Percentiles rank a stretch among this genome's conserved stretches.
Evolutionary conservation across 2,888 invertebrate species (phyloP).

Genomic region (Lithophane ornitopus): DNA sequence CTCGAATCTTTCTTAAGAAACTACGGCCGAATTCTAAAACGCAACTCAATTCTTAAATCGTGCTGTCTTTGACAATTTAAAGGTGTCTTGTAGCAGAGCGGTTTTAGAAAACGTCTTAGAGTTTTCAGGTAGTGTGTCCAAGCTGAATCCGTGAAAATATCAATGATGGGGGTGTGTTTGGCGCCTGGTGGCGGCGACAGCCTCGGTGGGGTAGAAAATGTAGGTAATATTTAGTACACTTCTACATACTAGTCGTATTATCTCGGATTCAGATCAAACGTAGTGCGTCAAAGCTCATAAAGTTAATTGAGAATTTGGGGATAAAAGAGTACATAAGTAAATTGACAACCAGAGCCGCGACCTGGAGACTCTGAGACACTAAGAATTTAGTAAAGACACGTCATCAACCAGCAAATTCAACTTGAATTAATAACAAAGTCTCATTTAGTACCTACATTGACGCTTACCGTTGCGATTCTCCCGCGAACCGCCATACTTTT

Average conservation of each 20-base stretch:
- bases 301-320: not conserved
- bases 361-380: not conserved
- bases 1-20: not conserved
- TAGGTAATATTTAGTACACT: not conserved
- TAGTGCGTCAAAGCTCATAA: not conserved
- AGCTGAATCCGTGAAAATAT: not conserved
- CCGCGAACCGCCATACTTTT: not conserved
- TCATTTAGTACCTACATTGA: conserved; percentile 3
- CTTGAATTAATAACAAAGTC: not conserved
- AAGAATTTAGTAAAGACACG: not conserved
- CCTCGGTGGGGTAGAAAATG: not conserved
- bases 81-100: not conserved
- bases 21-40: conserved; percentile 5
- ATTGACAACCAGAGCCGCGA: not conserved
- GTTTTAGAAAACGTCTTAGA: not conserved
- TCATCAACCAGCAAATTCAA: not conserved
- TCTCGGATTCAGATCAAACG: not conserved
- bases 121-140: not conserved
- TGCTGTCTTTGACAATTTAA: not conserved
- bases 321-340: not conserved
- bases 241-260: not conserved
- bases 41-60: not conserved
- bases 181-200: no score
- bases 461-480: not conserved
- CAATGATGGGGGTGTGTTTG: no score